Conservation (phyloP, 2,888 invertebrate species). For the Pasiphila rectangulata region DNA sequence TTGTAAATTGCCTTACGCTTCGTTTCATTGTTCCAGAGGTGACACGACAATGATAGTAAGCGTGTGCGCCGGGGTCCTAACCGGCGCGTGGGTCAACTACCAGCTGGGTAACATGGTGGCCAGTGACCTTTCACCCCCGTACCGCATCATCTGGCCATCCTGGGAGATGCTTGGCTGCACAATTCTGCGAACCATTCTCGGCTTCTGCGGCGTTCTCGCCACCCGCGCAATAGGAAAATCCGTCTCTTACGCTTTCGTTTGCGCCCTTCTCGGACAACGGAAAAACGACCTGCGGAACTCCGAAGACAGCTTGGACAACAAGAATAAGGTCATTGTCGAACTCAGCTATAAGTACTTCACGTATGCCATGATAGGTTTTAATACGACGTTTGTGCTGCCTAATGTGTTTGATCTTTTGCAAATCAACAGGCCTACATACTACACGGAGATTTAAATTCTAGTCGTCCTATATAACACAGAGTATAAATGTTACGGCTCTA, state of each 20-base stretch:
- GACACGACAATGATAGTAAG: slow-evolving; percentile 94
- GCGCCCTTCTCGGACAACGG: slow-evolving; percentile 85
- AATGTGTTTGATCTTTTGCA: slow-evolving; percentile 87
- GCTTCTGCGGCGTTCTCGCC: slow-evolving; percentile 86
- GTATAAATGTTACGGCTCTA: not conserved
- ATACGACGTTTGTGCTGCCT: slow-evolving; percentile 88
- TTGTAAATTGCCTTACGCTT: too few species aligned
- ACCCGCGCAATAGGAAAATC: slow-evolving; percentile 86
- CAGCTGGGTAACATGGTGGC: slow-evolving; percentile 86
- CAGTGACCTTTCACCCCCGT: slow-evolving; percentile 84
- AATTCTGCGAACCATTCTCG: slow-evolving; percentile 86
- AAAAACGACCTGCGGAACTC: slow-evolving; percentile 84
- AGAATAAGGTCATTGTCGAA: slow-evolving; percentile 88
- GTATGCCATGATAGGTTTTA: slow-evolving; percentile 89
- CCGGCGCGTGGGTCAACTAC: slow-evolving; percentile 92
- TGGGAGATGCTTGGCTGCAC: slow-evolving; percentile 85
- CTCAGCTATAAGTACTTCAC: slow-evolving; percentile 91
- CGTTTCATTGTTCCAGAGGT: slow-evolving; percentile 80
- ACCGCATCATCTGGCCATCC: slow-evolving; percentile 89
- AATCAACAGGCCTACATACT: slow-evolving; percentile 91
- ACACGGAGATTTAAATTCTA: slow-evolving; percentile 85
- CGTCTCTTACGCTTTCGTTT: slow-evolving; percentile 84
- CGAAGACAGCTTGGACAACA: slow-evolving; percentile 83
- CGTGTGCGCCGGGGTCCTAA: slow-evolving; percentile 88
- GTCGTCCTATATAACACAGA: not conserved